These are phyloP conservation scores for Dastarcus helophoroides DNA, from an alignment of 2,888 invertebrate genomes.

Conservation along the genomic window DNA sequence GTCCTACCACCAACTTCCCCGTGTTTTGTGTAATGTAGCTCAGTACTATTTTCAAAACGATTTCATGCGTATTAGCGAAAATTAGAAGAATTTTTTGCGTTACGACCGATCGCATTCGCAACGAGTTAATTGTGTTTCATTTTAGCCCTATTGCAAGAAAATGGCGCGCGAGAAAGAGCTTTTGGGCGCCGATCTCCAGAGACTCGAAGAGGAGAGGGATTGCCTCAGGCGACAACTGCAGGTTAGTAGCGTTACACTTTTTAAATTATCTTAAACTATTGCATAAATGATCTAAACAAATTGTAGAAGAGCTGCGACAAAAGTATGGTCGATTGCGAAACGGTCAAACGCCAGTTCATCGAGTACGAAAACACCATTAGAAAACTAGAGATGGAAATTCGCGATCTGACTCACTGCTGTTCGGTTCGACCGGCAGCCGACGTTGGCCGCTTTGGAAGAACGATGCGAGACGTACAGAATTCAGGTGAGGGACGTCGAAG, in stretches of 20 bases:
- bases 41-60: too few species aligned
- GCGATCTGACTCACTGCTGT: constrained; percentile 42
- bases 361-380: constrained; percentile 42
- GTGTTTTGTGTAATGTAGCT: too few species aligned
- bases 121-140: constrained; percentile 1
- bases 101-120: too few species aligned
- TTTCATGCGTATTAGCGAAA: too few species aligned
- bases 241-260: too few species aligned
- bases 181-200: constrained; percentile 42
- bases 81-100: too few species aligned
- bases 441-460: constrained; percentile 43
- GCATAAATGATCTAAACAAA: too few species aligned
- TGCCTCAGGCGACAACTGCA: constrained; percentile 45
- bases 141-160: constrained; percentile 34
- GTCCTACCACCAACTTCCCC: too few species aligned
- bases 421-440: constrained; percentile 41
- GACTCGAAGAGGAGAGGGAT: constrained; percentile 49
- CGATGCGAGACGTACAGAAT: constrained; percentile 42
- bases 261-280: too few species aligned
- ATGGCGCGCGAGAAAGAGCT: constrained; percentile 44
- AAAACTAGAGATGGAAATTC: constrained; percentile 43
- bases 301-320: not conserved
- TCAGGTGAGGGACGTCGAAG: constrained; percentile 40
- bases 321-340: constrained; percentile 38
- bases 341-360: constrained; percentile 38